Evolutionary conservation across 2,113 vertebrate genomes (phyloP).

Genomic region (Cariama cristata): DNA sequence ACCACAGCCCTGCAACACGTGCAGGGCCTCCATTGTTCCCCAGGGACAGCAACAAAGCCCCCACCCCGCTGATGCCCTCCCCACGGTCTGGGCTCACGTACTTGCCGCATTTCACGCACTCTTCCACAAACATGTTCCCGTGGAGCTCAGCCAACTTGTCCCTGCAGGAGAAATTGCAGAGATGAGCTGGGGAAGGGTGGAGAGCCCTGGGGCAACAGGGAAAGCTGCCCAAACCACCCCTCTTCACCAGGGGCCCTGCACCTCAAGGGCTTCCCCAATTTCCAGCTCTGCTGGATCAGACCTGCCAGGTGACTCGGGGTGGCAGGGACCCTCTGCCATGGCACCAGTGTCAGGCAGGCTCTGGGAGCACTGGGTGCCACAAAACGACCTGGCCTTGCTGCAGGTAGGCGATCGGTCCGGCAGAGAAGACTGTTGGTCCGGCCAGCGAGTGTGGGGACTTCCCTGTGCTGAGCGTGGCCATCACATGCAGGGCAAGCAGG

Average conservation of each 20-base stretch:
- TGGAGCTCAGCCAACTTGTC: slow-evolving; percentile 94
- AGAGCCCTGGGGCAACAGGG: not conserved
- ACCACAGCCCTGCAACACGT: not conserved
- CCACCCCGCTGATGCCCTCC: not conserved
- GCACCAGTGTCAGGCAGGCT: not conserved
- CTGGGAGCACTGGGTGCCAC: not conserved
- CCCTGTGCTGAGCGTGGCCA: accelerated
- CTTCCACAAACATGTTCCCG: slow-evolving; percentile 98
- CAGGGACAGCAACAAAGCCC: accelerated
- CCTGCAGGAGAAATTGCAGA: slow-evolving; percentile 69
- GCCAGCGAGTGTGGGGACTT: accelerated
- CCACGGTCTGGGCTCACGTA: slow-evolving; percentile 39
- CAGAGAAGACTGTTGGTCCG: accelerated
- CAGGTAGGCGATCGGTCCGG: not conserved
- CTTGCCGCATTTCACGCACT: slow-evolving; percentile 96
- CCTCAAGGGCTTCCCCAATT: not conserved
- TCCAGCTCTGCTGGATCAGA: not conserved
- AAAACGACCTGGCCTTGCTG: not conserved
- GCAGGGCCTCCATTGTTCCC: not conserved
- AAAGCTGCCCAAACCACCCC: not conserved
- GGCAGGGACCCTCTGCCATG: not conserved
- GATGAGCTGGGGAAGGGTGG: not conserved
- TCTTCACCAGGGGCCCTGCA: not conserved
- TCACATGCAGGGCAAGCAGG: not conserved
- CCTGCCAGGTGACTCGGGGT: not conserved